Conservation (phyloP, 2,888 invertebrate species). For the Eucriotettix oculatus region DNA sequence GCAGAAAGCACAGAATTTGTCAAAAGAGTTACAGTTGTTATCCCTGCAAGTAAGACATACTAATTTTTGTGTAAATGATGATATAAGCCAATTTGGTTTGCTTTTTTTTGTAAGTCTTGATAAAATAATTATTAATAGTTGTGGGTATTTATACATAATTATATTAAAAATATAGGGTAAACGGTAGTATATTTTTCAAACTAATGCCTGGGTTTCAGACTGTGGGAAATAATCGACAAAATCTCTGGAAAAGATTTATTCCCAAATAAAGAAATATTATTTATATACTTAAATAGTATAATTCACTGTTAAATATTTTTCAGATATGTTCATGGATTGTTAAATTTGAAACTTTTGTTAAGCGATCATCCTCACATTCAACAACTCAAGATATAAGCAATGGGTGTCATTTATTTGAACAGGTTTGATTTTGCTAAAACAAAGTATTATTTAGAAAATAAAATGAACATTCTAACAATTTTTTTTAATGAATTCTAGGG, state of each 20-base stretch:
- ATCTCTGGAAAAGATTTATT: too few relatives aligned
- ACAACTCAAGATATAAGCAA: constrained; percentile 36
- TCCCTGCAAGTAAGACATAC: constrained; percentile 26
- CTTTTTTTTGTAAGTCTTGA: too few relatives aligned
- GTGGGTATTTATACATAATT: too few relatives aligned
- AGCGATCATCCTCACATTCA: constrained; percentile 28
- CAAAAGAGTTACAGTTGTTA: constrained; percentile 40
- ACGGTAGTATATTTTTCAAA: too few relatives aligned
- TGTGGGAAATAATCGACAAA: too few relatives aligned
- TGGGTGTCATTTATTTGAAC: constrained; percentile 35
- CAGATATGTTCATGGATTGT: constrained; percentile 38
- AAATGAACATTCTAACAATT: neutral
- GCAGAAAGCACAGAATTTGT: constrained; percentile 37
- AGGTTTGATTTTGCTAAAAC: constrained; percentile 19
- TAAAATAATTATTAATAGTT: too few relatives aligned
- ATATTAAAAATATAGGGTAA: too few relatives aligned
- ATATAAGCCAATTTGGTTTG: neutral
- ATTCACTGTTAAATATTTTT: neutral
- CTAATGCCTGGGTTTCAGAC: too few relatives aligned
- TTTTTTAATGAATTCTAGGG: constrained; percentile 27
- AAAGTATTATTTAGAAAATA: neutral
- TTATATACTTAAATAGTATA: neutral
- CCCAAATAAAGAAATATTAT: neutral
- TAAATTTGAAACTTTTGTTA: constrained; percentile 36
- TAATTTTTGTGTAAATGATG: neutral